Evolutionary conservation across 2,888 invertebrate species (phyloP), one percentile per base, ranked within the genome.

Genomic region (Steromphala cineraria): DNA sequence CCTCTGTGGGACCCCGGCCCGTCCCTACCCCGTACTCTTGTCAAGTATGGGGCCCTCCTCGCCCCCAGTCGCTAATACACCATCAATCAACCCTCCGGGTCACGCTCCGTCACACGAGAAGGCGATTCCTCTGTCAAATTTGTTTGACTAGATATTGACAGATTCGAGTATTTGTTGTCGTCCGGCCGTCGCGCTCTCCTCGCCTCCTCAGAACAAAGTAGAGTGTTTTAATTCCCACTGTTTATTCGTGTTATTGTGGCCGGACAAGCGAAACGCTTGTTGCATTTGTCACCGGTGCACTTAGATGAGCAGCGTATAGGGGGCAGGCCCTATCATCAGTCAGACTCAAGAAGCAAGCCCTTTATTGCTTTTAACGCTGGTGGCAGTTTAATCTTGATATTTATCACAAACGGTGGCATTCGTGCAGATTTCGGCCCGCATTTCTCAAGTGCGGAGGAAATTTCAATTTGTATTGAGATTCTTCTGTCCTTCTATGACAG

Each of bases 391-490:
- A 71, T 71, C 71, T 71, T 36, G 71, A 71, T 71, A 71, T 71
- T 71, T 71, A 71, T 71, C 71, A 71, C 71, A 36, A 71, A 36
- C 36, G 62, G 71, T 71, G 71, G 71, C 71, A 71, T n/a, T 71
- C 31, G 71, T 21, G 71, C 36, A 71, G 71, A 71, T 71, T 71
- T 71, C 71, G 40, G 40, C 71, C 71, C 46, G 36, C 31, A 31
- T 36, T 31, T 71, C 40, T 71, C 71, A 71, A 71, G 71, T 71
- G 40, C 71, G 71, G 36, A 71, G 71, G 40, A 71, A 71, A 71
- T 71, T 71, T 71, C 71, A 71, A 71, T 71, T 71, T 71, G 71
- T 71, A 71, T 71, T 71, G 71, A 13, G 71, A 71, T 71, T 71
- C 71, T 36, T 71, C 71, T 71, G 71, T 36, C 71, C 40, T 36